Base-by-base conservation (phyloP, 64 coral and sea anemone species). In the Orbicella faveolata region DNA sequence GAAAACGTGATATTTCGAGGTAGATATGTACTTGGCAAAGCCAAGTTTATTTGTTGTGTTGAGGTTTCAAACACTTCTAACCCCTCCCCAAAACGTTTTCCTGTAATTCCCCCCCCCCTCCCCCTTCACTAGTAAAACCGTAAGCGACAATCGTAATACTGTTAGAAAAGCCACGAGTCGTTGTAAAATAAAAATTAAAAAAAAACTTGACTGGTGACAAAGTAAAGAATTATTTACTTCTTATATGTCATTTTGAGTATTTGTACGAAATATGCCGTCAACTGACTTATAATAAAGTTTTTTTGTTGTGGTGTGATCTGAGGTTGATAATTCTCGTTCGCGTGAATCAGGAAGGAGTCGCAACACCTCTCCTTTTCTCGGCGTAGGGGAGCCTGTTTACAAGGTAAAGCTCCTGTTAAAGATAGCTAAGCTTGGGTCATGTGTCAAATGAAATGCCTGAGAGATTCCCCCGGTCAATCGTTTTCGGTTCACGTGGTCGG, bases 211-310 rank as follows among this genome's bases (percentile, higher is more conserved):
- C 37, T 70, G 67, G 63, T 67, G 35, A 84, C 16, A 35, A 81
- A 81, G 79, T 81, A 81, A 81, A 81, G 79, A 81, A 81, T 63
- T 63, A 62, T 81, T 81, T 81, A 63, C 79, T 81, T 63, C 37
- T 57, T 81, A 80, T 34, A 69, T 84, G 81, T 70, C 62, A 64
- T 70, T 84, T 84, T 84, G 81, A 84, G 81, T 84, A 84, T 84
- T 84, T 84, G 81, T 70, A 84, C 39, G 81, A 84, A 84, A 84
- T 48, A 66, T 70, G 36, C 62, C 62, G 36, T 84, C 81, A 84
- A 68, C 68, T 84, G 36, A 84, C 62, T 48, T 68, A 84, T 23
- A 78, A 67, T 84, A 84, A 84, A 84, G 81, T 66, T 41, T 69
- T 30, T 83, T 83, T 84, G 79, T 78, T 81, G 59, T 81, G 63